phyloP scores from a whole-genome alignment of 2,113 vertebrate genomes.

The Xyliphius kryptos region DNA sequence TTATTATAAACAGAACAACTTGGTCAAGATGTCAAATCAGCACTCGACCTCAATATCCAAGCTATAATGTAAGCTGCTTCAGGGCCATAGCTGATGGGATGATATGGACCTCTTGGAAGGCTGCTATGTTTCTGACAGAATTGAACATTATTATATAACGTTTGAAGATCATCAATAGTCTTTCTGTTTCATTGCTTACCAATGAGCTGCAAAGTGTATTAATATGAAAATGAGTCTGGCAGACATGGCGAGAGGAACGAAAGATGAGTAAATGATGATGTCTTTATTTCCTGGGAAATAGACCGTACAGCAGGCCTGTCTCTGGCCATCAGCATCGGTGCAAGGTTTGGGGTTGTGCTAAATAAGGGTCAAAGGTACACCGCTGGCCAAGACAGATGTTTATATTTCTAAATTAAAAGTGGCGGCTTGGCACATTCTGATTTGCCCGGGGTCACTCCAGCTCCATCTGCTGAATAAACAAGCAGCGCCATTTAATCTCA shows the following conservation, averaged over 20 bases:
- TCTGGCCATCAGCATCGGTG: conserved; percentile 22
- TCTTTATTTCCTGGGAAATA: conserved; percentile 30
- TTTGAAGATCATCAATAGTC: conserved; percentile 5
- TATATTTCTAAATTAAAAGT: conserved; percentile 43
- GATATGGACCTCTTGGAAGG: background rate
- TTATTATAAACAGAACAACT: too few species aligned
- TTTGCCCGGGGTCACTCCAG: conserved; percentile 20
- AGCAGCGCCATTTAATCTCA: too few species aligned
- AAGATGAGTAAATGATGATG: conserved; percentile 27
- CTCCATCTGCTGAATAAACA: conserved; percentile 35
- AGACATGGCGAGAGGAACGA: background rate
- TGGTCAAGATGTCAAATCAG: too few species aligned
- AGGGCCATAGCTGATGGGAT: background rate
- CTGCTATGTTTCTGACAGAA: conserved; percentile 3
- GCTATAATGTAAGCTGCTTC: too few species aligned
- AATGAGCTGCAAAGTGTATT: conserved; percentile 6
- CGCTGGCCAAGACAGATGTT: conserved; percentile 32
- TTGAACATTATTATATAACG: background rate
- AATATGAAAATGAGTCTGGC: conserved; percentile 19
- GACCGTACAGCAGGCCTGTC: conserved; percentile 2
- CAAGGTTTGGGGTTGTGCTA: conserved; percentile 25
- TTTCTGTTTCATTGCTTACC: conserved; percentile 21
- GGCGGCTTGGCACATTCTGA: conserved; percentile 23
- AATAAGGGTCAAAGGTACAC: conserved; percentile 36
- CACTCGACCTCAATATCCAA: too few species aligned